phyloP scores from a whole-genome alignment of 2,113 vertebrate genomes.

The Falcunculus frontatus region DNA sequence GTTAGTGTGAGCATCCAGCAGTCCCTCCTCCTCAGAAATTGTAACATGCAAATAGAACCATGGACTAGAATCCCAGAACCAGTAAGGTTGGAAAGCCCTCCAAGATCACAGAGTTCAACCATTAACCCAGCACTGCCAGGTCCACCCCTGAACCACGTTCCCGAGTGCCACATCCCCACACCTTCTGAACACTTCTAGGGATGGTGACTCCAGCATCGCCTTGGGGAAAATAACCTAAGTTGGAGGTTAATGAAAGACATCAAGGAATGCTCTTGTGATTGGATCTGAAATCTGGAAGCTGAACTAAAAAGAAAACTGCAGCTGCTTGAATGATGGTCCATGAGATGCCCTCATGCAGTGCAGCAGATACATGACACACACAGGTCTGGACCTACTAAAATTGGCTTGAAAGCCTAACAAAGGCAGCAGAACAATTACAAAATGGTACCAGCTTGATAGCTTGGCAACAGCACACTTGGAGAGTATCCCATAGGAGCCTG shows the following conservation, averaged over 20 bases:
- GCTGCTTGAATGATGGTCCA: not conserved
- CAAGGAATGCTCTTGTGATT: not conserved
- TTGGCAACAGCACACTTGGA: not conserved
- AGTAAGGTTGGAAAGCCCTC: not conserved
- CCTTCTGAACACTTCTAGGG: not conserved
- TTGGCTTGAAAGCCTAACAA: not conserved
- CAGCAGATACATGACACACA: not conserved
- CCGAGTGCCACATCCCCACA: not conserved
- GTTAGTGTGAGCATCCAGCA: not conserved
- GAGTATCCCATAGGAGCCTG: not conserved
- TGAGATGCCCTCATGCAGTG: fast-evolving
- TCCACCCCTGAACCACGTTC: not conserved
- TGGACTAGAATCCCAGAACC: not conserved
- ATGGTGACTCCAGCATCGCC: not conserved
- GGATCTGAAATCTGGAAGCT: not conserved
- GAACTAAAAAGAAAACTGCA: not conserved
- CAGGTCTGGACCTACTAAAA: not conserved
- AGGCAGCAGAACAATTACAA: not conserved
- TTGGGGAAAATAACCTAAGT: not conserved
- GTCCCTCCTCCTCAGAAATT: not conserved
- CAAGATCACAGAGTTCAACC: not conserved
- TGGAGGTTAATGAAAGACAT: not conserved
- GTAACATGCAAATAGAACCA: not conserved
- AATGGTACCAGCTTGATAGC: not conserved
- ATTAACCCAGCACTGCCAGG: not conserved